Evolutionary conservation across 2,888 invertebrate genomes (phyloP), one percentile per base, ranked within the genome.

Genomic region (Diarsia rubi): DNA sequence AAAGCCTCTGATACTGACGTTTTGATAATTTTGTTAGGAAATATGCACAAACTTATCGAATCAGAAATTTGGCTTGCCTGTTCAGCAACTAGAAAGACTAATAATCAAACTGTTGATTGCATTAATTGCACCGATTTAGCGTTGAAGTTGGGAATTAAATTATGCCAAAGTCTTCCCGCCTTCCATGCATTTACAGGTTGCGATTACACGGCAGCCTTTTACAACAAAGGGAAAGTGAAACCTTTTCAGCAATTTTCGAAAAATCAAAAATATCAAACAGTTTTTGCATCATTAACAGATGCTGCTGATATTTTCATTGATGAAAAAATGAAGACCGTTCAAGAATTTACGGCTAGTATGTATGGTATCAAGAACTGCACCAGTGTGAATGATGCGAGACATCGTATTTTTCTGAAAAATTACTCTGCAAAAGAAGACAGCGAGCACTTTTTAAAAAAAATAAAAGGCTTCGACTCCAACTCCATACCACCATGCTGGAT

Each of bases 111-210:
- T n/a, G n/a, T n/a, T n/a, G n/a, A 45, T 45, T 49, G 21, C 5
- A 49, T 65, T 47, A 49, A 65, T 47, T 65, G 65, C 47, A 65
- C 47, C 31, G 49, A 65, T 47, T 47, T 65, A 65, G 27, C 65
- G 57, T 57, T 57, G 57, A 8, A 57, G 24, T 57, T 57, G 4
- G 57, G 63, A 27, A 31, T 27, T 2, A 65, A 49, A 47, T 21
- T 65, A 65, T 45, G 44, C 63, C n/a, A 63, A 63, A 63, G 57
- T 63, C 63, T 63, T 63, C n/a, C 63, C 4, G 77, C 77, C 3
- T 49, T 65, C 27, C 65, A 52, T 52, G 49, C 49, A 11, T 52
- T 52, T 52, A 52, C 49, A 52, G 49, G 49, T 49, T 52, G 49
- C 49, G 47, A n/a, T 52, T 52, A 52, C 49, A 52, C 49, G n/a